These are phyloP conservation scores for Wasmannia auropunctata DNA, from an alignment of 1,140 invertebrate genomes.

Conservation along the genomic window DNA sequence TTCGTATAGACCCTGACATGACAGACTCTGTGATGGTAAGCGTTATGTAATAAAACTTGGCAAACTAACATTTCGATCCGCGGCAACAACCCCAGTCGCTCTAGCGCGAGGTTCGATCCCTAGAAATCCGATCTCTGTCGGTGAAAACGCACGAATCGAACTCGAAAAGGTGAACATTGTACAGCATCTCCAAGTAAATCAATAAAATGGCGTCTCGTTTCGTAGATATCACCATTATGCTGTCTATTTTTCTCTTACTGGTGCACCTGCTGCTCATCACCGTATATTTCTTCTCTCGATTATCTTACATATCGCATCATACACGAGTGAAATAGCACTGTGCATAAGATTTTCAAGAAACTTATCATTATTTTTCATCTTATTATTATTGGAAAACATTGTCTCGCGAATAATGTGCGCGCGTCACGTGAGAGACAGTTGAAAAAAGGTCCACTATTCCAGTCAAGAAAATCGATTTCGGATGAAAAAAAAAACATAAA, in stretches of 20 bases:
- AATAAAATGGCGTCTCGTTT: constrained; percentile 58
- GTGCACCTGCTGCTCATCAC: neutral
- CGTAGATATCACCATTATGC: constrained; percentile 49
- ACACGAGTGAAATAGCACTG: neutral
- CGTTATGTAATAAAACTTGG: constrained; percentile 34
- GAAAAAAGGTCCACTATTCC: constrained; percentile 37
- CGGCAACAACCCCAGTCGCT: too few relatives aligned
- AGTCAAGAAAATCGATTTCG: constrained; percentile 35
- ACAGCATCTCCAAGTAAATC: constrained; percentile 43
- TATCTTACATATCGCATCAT: neutral
- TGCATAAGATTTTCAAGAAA: constrained; percentile 18
- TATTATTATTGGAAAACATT: constrained; percentile 3
- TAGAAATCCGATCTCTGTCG: constrained; percentile 40
- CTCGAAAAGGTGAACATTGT: constrained; percentile 27
- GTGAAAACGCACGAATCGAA: constrained; percentile 5
- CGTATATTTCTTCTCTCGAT: neutral
- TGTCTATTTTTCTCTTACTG: constrained; percentile 41
- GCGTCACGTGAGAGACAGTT: neutral
- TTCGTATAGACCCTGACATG: neutral
- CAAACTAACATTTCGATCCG: constrained; percentile 8
- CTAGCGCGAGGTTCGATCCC: constrained; percentile 22
- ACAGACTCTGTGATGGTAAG: neutral
- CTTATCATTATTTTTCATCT: neutral
- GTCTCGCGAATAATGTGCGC: neutral
- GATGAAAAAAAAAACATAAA: neutral